Evolutionary conservation across 2,113 vertebrate genomes (phyloP).

Genomic region (Nyctereutes procyonoides): DNA sequence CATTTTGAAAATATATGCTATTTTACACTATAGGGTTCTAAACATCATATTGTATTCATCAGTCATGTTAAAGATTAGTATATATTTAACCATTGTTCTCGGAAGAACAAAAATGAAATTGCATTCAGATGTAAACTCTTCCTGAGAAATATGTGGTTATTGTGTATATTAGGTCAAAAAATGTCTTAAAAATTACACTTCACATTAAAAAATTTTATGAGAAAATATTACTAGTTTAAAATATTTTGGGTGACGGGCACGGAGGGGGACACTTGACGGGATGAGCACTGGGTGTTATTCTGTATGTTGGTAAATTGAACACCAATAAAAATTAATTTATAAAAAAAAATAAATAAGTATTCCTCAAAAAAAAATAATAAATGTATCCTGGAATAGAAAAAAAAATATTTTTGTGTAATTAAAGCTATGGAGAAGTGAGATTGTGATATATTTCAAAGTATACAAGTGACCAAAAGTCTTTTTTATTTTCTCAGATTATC

Average conservation of each 20-base stretch:
- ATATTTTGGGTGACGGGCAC: too few species aligned
- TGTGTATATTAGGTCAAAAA: neutral
- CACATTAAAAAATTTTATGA: neutral
- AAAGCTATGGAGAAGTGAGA: neutral
- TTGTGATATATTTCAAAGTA: constrained; percentile 32
- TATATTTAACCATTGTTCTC: neutral
- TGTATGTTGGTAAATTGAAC: too few species aligned
- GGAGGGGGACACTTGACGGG: too few species aligned
- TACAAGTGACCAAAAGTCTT: neutral
- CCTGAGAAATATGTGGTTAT: constrained; percentile 1
- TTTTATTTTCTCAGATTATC: neutral
- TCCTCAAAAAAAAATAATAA: too few species aligned
- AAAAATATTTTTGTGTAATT: constrained; percentile 1
- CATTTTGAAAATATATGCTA: constrained; percentile 4
- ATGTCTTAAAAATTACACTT: constrained; percentile 14
- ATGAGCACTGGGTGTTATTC: too few species aligned
- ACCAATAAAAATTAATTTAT: too few species aligned
- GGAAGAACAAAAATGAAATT: constrained; percentile 31
- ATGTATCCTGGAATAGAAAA: too few species aligned
- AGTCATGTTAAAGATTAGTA: neutral
- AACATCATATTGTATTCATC: neutral
- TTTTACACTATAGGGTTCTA: neutral
- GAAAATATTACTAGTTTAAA: neutral
- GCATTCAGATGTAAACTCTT: neutral
- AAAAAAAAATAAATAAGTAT: too few species aligned